Evolutionary conservation across 2,888 invertebrate genomes (phyloP).

Genomic region (Lampropteryx suffumata): DNA sequence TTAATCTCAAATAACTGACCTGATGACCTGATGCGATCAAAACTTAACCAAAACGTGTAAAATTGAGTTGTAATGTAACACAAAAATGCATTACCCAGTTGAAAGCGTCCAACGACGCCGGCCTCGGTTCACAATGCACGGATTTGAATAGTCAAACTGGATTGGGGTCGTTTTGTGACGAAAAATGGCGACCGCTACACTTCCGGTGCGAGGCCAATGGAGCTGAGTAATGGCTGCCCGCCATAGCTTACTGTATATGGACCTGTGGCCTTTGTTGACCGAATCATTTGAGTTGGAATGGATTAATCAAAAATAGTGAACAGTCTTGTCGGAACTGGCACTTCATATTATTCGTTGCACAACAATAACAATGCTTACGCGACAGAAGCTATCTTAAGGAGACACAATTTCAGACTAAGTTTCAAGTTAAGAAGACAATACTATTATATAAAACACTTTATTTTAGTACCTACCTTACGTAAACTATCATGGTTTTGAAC

Average conservation of each 20-base stretch:
- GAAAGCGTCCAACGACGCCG: background rate
- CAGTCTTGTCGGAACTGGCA: background rate
- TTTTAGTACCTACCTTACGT: no score
- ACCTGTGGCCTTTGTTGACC: background rate
- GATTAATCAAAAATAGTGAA: background rate
- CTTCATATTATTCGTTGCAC: background rate
- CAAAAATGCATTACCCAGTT: background rate
- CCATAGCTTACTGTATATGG: background rate
- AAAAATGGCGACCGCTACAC: constrained; percentile 8
- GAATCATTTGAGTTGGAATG: background rate
- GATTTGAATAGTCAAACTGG: constrained; percentile 7
- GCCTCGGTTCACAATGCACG: constrained; percentile 2
- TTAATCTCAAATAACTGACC: no score
- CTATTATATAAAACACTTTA: no score
- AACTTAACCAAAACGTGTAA: background rate
- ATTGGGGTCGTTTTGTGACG: constrained; percentile 5
- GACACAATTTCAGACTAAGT: no score
- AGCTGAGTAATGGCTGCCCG: constrained; percentile 3
- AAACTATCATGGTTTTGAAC: no score
- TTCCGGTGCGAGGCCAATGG: constrained; percentile 3
- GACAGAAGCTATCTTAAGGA: no score
- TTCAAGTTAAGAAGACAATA: no score
- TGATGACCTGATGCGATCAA: no score
- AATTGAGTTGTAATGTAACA: background rate
- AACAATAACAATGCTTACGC: no score